Base-by-base conservation (phyloP, 2,888 invertebrate genomes). In the Nephrocerus scutellatus region DNA sequence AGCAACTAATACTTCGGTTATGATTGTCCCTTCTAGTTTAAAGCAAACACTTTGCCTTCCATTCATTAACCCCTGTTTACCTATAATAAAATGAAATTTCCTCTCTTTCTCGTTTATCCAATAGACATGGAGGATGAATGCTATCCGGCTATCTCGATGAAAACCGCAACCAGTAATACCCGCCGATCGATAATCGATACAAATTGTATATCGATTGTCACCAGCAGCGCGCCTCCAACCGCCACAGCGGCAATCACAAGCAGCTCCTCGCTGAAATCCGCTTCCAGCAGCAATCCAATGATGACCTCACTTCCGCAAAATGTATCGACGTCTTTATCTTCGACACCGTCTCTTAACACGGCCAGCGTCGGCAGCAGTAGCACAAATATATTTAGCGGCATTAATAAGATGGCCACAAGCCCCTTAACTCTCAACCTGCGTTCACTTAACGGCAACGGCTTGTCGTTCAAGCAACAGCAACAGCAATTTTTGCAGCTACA, bases 111-210 rank as follows among this genome's bases (percentile, higher is more conserved):
- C 23, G 21, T 50, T 42, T 6, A n/a, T n/a, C n/a, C n/a, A n/a
- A n/a, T 70, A 88, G 90, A 90, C 58, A 85, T 89, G 82, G 90
- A 90, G 66, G 88, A 89, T 57, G 89, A 90, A 62, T 86, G 86
- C 66, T 88, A 85, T 69, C 84, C 85, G 41, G 79, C 82, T 41
- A 84, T 87, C 62, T 80, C 87, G 46, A 78, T 87, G 63, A 76
- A 75, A 55, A 70, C 73, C 36, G 74, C 75, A 15, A 72, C 74
- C 40, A 72, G 68, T 47, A 66, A 66, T 47, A 46, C 63, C 35
- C 59, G 52, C 32, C 45, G 46, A 23, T 53, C 48, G 36, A 47
- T 57, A 40, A 58, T 61, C 36, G 60, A 61, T 51, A 57, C 60
- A 21, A 61, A 60, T 49, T 58, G 57, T 47, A 49, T 59, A 22